phyloP scores from a whole-genome alignment of 2,888 invertebrate species.

The Drosophila barbarae region DNA sequence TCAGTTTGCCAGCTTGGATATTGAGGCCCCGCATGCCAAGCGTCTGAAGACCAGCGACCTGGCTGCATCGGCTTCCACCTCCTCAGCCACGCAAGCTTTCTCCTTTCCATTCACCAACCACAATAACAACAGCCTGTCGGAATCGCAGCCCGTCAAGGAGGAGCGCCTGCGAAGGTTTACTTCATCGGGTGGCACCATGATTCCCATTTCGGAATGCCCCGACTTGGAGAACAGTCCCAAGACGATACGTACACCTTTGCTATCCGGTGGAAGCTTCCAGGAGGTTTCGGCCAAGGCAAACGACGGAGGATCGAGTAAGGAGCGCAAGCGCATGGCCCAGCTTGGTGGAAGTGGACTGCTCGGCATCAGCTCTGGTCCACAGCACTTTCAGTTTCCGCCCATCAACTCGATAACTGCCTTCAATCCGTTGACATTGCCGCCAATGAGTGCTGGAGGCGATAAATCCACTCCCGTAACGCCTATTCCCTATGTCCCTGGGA shows the following conservation, averaged over 20 bases:
- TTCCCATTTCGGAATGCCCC: slow-evolving; percentile 83
- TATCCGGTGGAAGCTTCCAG: slow-evolving; percentile 91
- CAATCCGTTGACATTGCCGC: slow-evolving; percentile 85
- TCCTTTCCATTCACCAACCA: slow-evolving; percentile 7
- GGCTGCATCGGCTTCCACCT: background rate
- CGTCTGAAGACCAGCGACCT: slow-evolving; percentile 53
- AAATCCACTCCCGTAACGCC: slow-evolving; percentile 63
- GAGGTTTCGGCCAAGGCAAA: slow-evolving; percentile 75
- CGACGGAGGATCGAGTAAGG: slow-evolving; percentile 57
- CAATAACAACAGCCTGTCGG: slow-evolving; percentile 12
- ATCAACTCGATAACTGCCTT: slow-evolving; percentile 86
- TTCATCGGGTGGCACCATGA: slow-evolving; percentile 80
- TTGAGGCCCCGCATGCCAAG: slow-evolving; percentile 47
- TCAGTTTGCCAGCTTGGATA: slow-evolving; percentile 40
- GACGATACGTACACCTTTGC: slow-evolving; percentile 89
- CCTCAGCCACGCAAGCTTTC: slow-evolving; percentile 39
- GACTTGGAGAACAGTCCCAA: slow-evolving; percentile 85
- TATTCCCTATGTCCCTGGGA: slow-evolving; percentile 93
- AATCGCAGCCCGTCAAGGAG: slow-evolving; percentile 75
- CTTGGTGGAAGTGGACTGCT: slow-evolving; percentile 30
- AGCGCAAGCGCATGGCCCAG: slow-evolving; percentile 45
- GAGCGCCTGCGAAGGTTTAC: slow-evolving; percentile 75
- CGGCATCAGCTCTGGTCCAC: slow-evolving; percentile 71
- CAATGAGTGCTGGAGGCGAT: slow-evolving; percentile 76
- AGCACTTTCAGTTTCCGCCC: slow-evolving; percentile 85